phyloP scores from a whole-genome alignment of 2,888 invertebrate genomes.

The Myathropa florea region DNA sequence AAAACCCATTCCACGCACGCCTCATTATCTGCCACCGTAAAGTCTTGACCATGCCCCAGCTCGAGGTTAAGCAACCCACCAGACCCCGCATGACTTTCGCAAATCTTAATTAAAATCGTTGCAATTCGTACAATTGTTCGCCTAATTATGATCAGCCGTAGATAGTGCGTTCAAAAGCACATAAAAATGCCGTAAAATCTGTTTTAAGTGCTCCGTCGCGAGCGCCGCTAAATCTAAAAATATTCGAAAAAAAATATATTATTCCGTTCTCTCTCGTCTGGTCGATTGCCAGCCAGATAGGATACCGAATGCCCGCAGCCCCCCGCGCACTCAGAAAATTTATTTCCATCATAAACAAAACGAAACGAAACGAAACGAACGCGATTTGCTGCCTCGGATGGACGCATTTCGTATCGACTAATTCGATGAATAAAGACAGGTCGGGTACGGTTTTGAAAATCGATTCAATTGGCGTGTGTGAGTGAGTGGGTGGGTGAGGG shows the following conservation, averaged over 20 bases:
- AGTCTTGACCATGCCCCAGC: neutral
- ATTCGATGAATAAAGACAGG: neutral
- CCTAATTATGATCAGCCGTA: neutral
- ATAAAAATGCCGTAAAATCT: neutral
- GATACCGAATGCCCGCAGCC: neutral
- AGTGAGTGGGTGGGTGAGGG: neutral
- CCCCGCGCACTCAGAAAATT: neutral
- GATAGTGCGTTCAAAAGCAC: neutral
- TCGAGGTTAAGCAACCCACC: neutral
- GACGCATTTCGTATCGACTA: neutral
- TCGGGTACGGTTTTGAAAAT: neutral
- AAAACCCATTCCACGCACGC: neutral
- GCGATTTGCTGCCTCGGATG: neutral
- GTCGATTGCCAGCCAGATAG: neutral
- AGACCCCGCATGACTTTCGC: neutral
- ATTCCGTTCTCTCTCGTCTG: neutral
- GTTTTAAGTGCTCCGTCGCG: neutral
- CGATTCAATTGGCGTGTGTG: neutral
- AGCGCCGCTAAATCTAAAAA: neutral
- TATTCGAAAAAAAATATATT: neutral
- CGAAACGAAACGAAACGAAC: neutral
- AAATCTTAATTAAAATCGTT: neutral
- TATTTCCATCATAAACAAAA: neutral
- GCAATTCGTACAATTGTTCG: neutral
- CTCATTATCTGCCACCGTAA: neutral